These are phyloP conservation scores for Watsonalla cultraria DNA, from an alignment of 2,888 invertebrate species.

Conservation along the genomic window DNA sequence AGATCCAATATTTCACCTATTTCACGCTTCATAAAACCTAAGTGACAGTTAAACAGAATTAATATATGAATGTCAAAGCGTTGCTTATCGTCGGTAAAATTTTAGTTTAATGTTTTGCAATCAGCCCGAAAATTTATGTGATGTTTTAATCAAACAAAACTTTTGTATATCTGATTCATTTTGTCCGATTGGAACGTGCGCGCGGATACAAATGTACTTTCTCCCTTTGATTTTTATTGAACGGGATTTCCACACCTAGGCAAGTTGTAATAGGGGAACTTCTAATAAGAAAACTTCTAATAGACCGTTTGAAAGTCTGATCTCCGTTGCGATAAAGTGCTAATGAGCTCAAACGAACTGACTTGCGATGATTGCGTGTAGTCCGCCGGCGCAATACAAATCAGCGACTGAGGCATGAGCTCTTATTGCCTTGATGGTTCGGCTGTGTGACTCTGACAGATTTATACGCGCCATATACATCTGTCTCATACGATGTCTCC, in stretches of 20 bases:
- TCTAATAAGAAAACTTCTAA: slow-evolving; percentile 77
- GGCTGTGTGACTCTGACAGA: too few relatives aligned
- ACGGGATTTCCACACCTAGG: slow-evolving; percentile 49
- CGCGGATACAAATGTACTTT: slow-evolving; percentile 17
- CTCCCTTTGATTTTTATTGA: slow-evolving; percentile 54
- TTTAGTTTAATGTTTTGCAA: slow-evolving; percentile 28
- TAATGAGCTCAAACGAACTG: slow-evolving; percentile 59
- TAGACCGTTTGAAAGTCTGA: slow-evolving; percentile 67
- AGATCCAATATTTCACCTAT: slow-evolving; percentile 29
- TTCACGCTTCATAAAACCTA: slow-evolving; percentile 45
- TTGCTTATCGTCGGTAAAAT: slow-evolving; percentile 23
- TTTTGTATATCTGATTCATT: slow-evolving; percentile 11
- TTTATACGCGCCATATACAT: too few relatives aligned
- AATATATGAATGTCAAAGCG: slow-evolving; percentile 20
- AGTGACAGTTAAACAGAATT: slow-evolving; percentile 43
- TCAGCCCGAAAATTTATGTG: slow-evolving; percentile 13
- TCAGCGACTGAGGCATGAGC: not conserved
- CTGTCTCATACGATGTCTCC: not conserved
- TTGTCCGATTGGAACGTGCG: slow-evolving; percentile 5
- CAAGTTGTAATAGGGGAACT: slow-evolving; percentile 67
- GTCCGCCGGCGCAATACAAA: slow-evolving; percentile 17
- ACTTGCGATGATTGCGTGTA: slow-evolving; percentile 41
- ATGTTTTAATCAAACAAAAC: slow-evolving; percentile 1
- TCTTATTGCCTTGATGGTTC: too few relatives aligned
- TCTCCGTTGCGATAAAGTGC: slow-evolving; percentile 54